Evolutionary conservation across 2,888 invertebrate species (phyloP), one percentile per base, ranked within the genome.

Genomic region (Trachelus tabidus): DNA sequence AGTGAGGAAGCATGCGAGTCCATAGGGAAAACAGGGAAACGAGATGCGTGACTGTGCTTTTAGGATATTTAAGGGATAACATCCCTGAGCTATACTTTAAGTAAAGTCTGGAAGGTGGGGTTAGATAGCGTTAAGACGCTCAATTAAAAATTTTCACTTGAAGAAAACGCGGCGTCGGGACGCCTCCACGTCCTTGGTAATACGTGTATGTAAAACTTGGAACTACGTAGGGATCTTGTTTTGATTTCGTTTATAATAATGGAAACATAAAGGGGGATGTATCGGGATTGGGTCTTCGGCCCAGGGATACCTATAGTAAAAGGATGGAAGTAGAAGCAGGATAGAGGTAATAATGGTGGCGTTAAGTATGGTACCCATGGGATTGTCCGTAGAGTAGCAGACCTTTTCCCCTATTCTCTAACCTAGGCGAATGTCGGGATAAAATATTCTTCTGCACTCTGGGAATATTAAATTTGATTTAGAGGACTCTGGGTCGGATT

Each of bases 391-490:
- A 56, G 23, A 56, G 56, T 56, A 56, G 56, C 56, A 56, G 56
- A 56, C 56, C 56, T 56, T 56, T 56, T 56, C 56, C 56, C 56
- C 23, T 56, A 56, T 56, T 56, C 56, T 56, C 56, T 23, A 56
- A 56, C 56, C 23, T 56, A 35, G 35, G 23, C 56, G 56, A 23
- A 56, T 56, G 56, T 56, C 23, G 23, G 23, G 56, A 56, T 56
- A 56, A 56, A 56, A 56, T 56, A 56, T 56, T 56, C 56, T 56
- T 56, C 56, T 79, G 83, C 83, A 80, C 81, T 83, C 79, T 80
- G 90, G 90, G 89, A 89, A 89, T 88, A 86, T 85, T 85, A 86
- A 90, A 90, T 90, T 90, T 91, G 90, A 91, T 90, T 90, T 90
- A 90, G 88, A 85, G 83, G 87, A 85, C 90, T 89, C 90, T 83